Evolutionary conservation across 35 echinoderm and acorn worm genomes (phyloP).

Genomic region (Apostichopus japonicus): DNA sequence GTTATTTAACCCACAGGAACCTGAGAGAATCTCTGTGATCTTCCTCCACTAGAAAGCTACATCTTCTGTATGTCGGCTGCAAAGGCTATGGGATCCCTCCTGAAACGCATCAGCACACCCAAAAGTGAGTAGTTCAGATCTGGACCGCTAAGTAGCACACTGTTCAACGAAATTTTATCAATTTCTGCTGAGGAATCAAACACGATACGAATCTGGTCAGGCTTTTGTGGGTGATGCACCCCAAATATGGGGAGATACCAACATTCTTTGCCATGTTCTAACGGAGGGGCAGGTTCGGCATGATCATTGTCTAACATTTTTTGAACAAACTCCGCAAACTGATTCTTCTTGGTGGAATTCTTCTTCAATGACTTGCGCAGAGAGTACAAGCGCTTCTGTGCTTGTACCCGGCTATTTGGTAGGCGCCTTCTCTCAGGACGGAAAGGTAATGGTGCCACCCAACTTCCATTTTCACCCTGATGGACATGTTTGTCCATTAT

Average conservation of each 20-base stretch:
- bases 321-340: background rate
- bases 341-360: slow-evolving; percentile 27
- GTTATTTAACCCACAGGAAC: no score
- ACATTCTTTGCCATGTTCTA: background rate
- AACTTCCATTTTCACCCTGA: slow-evolving; percentile 32
- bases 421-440: no score
- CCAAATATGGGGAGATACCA: no score
- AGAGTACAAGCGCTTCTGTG: no score
- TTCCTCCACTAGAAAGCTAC: no score
- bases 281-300: no score
- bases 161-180: slow-evolving; percentile 20
- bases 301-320: no score
- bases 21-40: no score
- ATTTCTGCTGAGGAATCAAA: slow-evolving; percentile 47
- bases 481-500: slow-evolving; percentile 42
- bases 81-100: slow-evolving; percentile 39
- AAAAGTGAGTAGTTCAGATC: no score
- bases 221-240: no score
- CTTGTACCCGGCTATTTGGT: no score
- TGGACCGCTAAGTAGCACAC: slow-evolving; percentile 13
- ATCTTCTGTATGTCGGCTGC: no score
- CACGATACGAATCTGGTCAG: slow-evolving; percentile 40
- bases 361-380: slow-evolving; percentile 37
- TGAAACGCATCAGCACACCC: slow-evolving; percentile 39
- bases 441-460: slow-evolving; percentile 63